Base-by-base conservation (phyloP, 2,888 invertebrate genomes). In the Dasypolia templi region DNA sequence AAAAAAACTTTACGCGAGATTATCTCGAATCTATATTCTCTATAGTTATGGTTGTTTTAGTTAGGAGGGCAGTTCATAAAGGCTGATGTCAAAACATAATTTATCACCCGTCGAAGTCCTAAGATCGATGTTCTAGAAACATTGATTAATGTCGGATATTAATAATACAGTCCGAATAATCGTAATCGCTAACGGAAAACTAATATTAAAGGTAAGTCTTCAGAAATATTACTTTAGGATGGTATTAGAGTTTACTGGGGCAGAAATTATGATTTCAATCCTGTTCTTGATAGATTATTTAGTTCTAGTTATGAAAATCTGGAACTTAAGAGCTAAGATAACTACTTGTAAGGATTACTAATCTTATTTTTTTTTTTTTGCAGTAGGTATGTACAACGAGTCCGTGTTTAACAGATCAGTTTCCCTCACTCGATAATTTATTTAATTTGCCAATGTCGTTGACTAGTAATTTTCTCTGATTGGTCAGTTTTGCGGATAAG, bases 91-190 rank as follows among this genome's bases (percentile, higher is more conserved):
- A 67, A 79, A 46, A 62, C 55, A 72, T 69, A 81, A 72, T 81
- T 72, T 65, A 82, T 69, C n/a, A 42, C 26, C 55, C 44, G 61
- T 62, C 76, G 14, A 56, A 58, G 6, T 61, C 58, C 17, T 35
- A 58, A 75, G 68, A 82, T 82, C 51, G 76, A 84, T 75, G 59
- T 56, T 53, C 59, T 51, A 55, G 55, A n/a, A 58, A 42, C 51
- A 42, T 71, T 49, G 49, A 82, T 61, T 64, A 68, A 51, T 69
- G 59, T 64, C 53, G 22, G 29, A 58, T 81, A 76, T 81, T 81
- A 82, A 77, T 72, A 42, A 72, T 61, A 75, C 14, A 32, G 64
- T 39, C 61, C 9, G 51, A 29, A 29, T 29, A 53, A 19, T 42
- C 51, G 55, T 61, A 29, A 63, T 63, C 29, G 29, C 17, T 62